Base-by-base conservation (phyloP, 2,888 invertebrate species). In the Athripsodes cinereus region DNA sequence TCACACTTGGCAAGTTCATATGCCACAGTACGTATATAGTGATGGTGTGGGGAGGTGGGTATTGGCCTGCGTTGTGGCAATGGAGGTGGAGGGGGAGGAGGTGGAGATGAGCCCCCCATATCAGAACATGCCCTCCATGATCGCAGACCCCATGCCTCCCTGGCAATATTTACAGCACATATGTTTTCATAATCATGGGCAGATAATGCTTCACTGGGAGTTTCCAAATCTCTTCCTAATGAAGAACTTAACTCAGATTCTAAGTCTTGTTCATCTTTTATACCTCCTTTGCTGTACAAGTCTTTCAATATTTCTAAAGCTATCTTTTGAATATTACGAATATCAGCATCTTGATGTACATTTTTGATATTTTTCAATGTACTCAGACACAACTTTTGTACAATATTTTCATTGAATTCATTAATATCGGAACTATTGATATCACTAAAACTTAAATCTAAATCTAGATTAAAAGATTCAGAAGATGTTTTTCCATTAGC, bases 101-200 rank as follows among this genome's bases (percentile, higher is more conserved):
- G 59, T 13, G 58, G 58, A 18, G 61, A 58, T 2, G 59, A 60
- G 3, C 59, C 60, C 5, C 61, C 63, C 63, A 85, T 84, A 64
- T 84, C 84, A 31, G 78, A 81, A 66, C 84, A 85, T 2, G 82
- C 83, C 66, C 80, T 80, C 84, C 84, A 85, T 34, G 83, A 83
- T 46, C 84, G 74, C 52, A 84, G 71, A 0, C 84, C 84, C 82
- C 83, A 82, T 16, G 82, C 81, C 68, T 83, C 84, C 61, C 84
- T 72, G 2, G 84, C 83, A 55, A 85, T 81, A 65, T 84, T 84
- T 3, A 84, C 77, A 1, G 84, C 82, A 67, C 83, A 83, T 63
- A 84, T 79, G 67, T 84, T 85, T 69, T 84, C 84, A 66, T 85
- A 85, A 67, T 85, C 84, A 66, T 84, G 84, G 51, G 83, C 80